Conservation (phyloP, 2,113 vertebrate genomes). For the Caranx melampygus region DNA sequence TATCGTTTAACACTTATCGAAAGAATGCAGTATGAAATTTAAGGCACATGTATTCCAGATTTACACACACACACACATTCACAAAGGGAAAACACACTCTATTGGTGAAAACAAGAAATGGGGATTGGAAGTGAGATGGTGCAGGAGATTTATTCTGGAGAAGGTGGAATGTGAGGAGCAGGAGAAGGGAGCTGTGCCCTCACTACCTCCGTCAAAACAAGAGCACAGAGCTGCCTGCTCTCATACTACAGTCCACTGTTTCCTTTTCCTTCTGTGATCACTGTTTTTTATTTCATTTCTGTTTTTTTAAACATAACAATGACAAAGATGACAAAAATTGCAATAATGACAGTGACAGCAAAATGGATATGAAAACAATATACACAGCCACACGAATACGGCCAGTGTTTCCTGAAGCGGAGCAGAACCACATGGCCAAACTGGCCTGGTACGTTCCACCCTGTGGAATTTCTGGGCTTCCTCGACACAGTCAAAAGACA, state of each 20-base stretch:
- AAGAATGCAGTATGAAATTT: not conserved
- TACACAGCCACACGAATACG: no score
- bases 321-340: no score
- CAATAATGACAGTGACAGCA: no score
- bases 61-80: not conserved
- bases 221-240: constrained; percentile 23
- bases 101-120: constrained; percentile 33
- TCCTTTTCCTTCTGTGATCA: no score
- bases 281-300: no score
- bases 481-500: constrained; percentile 52
- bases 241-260: constrained; percentile 33
- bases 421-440: constrained; percentile 64
- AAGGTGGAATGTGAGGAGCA: constrained; percentile 57
- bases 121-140: constrained; percentile 18
- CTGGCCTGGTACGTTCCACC: constrained; percentile 21
- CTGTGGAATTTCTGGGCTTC: constrained; percentile 64
- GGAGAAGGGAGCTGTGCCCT: constrained; percentile 45
- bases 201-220: constrained; percentile 60
- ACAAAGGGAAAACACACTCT: not conserved
- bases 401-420: constrained; percentile 56
- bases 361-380: no score
- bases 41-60: not conserved
- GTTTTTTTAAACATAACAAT: no score
- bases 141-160: constrained; percentile 24
- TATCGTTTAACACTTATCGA: not conserved